These are phyloP conservation scores for Setipinna tenuifilis DNA, from an alignment of 2,797 vertebrate genomes.

Conservation along the genomic window DNA sequence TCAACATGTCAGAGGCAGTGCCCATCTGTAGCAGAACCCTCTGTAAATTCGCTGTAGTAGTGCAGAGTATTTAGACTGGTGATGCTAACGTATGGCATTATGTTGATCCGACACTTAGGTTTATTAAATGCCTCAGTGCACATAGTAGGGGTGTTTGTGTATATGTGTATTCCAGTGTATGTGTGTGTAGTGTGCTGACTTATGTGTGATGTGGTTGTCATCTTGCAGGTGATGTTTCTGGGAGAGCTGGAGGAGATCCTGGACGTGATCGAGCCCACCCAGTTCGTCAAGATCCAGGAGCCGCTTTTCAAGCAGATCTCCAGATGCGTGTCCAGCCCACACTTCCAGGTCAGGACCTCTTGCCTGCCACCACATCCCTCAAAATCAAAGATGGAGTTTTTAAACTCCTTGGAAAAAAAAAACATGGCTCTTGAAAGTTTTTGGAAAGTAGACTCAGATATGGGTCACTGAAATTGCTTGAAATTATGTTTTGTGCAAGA, in stretches of 20 bases:
- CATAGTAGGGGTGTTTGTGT: not conserved
- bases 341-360: conserved; percentile 87
- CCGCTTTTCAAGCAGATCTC: conserved; percentile 99
- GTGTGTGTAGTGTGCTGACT: too few relatives aligned
- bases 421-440: too few relatives aligned
- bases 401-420: too few relatives aligned
- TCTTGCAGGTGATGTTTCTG: conserved; percentile 93
- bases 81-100: not conserved
- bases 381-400: too few relatives aligned
- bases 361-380: too few relatives aligned
- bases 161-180: too few relatives aligned
- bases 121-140: not conserved
- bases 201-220: too few relatives aligned
- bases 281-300: conserved; percentile 98
- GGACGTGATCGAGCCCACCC: conserved; percentile 97
- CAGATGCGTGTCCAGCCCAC: conserved; percentile 98
- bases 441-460: too few relatives aligned
- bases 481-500: too few relatives aligned
- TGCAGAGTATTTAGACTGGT: not conserved
- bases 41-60: not conserved
- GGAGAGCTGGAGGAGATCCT: conserved; percentile 98
- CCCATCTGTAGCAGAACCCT: too few relatives aligned
- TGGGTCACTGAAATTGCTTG: too few relatives aligned
- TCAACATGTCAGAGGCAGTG: too few relatives aligned
- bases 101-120: not conserved